A percentile compares a stretch with the other conserved stretches of the same genome.
Conservation (phyloP, 2,113 vertebrate species). For the Solea senegalensis region DNA sequence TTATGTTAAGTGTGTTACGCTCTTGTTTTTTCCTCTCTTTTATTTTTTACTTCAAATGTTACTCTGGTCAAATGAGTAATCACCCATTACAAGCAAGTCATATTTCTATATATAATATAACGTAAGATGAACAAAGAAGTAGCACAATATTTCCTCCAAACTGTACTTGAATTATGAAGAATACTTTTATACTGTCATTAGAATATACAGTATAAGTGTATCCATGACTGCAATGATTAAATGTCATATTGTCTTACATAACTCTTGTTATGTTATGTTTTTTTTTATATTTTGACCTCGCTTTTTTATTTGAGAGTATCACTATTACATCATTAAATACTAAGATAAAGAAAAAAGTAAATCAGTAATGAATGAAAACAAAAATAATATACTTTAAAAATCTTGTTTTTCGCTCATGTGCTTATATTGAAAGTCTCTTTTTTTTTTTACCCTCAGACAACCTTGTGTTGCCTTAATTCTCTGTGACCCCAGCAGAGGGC, state of each 20-base stretch:
- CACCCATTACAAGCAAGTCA: neutral
- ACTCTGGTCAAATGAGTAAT: neutral
- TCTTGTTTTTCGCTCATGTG: too few relatives aligned
- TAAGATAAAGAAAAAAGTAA: too few relatives aligned
- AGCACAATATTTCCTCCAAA: too few relatives aligned
- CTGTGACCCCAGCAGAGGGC: constrained; percentile 75
- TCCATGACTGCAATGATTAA: neutral
- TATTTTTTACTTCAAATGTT: constrained; percentile 11
- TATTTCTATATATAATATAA: too few relatives aligned
- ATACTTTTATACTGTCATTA: neutral
- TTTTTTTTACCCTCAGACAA: neutral
- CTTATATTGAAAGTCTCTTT: neutral
- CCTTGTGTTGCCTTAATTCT: constrained; percentile 27
- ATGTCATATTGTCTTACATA: neutral
- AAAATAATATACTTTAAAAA: too few relatives aligned
- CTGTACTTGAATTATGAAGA: too few relatives aligned
- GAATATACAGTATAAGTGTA: neutral
- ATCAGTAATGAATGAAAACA: too few relatives aligned
- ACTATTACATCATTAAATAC: too few relatives aligned
- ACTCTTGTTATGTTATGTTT: neutral
- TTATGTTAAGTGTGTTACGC: constrained; percentile 16
- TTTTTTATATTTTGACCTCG: neutral
- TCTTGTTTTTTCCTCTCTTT: constrained; percentile 23
- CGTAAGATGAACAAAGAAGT: too few relatives aligned
- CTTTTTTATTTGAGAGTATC: neutral